A percentile compares a stretch with the other conserved stretches of the same genome.
Conservation (phyloP, 2,888 invertebrate genomes). For the Aquatica leii region DNA sequence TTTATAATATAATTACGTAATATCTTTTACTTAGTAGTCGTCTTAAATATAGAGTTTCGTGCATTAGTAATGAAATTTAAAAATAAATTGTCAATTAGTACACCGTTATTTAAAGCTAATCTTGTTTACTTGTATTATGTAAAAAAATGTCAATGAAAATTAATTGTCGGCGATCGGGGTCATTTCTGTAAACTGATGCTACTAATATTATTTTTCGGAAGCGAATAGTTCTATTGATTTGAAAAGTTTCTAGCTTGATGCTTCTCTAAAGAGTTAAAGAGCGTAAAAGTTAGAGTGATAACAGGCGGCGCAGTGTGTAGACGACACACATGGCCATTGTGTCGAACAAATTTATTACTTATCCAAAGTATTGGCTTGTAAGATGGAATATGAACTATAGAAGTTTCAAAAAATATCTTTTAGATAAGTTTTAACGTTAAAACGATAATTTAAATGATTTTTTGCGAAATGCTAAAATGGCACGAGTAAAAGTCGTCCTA, state of each 20-base stretch:
- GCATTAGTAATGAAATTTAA: too few species aligned
- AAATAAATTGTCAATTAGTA: too few species aligned
- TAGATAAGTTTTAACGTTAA: too few species aligned
- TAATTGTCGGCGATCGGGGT: too few species aligned
- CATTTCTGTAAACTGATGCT: conserved; percentile 7
- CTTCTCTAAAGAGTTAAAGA: conserved; percentile 59
- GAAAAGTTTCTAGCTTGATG: conserved; percentile 58
- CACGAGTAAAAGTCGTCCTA: conserved; percentile 10
- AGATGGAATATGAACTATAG: conserved; percentile 22
- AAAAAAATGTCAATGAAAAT: too few species aligned
- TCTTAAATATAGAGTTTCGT: too few species aligned
- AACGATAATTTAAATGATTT: too few species aligned
- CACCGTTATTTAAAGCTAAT: too few species aligned
- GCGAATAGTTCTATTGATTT: conserved; percentile 55
- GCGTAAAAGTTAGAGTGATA: conserved; percentile 58
- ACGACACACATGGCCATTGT: conserved; percentile 52
- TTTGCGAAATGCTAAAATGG: conserved; percentile 7
- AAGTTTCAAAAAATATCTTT: background rate
- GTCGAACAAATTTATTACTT: conserved; percentile 52
- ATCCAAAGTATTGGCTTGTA: conserved; percentile 35
- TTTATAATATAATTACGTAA: too few species aligned
- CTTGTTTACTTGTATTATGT: too few species aligned
- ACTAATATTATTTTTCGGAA: conserved; percentile 27
- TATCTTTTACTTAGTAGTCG: too few species aligned
- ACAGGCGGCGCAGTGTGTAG: conserved; percentile 48